A percentile compares a stretch with the other conserved stretches of the same genome.
Conservation (phyloP, 1,140 invertebrate genomes). For the Hormaphis cornu region DNA sequence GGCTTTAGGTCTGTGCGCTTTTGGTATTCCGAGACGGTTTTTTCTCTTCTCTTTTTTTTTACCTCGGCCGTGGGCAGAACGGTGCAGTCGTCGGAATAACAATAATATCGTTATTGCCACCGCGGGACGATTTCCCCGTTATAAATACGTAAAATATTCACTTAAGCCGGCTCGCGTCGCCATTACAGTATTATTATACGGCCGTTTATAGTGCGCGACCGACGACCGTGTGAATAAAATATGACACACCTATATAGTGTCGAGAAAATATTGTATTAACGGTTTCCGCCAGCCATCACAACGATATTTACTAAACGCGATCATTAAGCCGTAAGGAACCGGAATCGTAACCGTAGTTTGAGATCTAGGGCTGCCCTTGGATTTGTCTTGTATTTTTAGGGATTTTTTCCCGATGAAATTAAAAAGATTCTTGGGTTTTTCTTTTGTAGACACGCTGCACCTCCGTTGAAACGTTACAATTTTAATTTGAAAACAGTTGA, state of each 20-base stretch:
- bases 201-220: not conserved
- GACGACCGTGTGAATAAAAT: not conserved
- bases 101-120: conserved; percentile 31
- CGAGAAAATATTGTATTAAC: conserved; percentile 20
- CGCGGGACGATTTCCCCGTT: conserved; percentile 24
- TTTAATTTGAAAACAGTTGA: no score
- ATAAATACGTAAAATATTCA: conserved; percentile 33
- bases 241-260: not conserved
- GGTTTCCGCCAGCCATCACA: not conserved
- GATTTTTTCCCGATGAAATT: no score
- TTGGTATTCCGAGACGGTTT: conserved; percentile 13
- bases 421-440: no score
- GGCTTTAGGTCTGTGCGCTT: not conserved
- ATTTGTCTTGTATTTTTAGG: no score
- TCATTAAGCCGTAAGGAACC: no score
- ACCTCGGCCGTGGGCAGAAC: not conserved
- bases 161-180: conserved; percentile 11
- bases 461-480: no score
- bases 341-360: no score
- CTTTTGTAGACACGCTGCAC: no score
- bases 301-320: no score
- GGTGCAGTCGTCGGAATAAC: conserved; percentile 16
- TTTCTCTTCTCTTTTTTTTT: not conserved
- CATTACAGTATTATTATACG: not conserved
- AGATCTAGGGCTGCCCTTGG: no score